Percentiles rank a stretch among this genome's conserved stretches.
These are phyloP conservation scores for Tuta absoluta DNA, from an alignment of 2,888 invertebrate genomes.

Conservation along the genomic window DNA sequence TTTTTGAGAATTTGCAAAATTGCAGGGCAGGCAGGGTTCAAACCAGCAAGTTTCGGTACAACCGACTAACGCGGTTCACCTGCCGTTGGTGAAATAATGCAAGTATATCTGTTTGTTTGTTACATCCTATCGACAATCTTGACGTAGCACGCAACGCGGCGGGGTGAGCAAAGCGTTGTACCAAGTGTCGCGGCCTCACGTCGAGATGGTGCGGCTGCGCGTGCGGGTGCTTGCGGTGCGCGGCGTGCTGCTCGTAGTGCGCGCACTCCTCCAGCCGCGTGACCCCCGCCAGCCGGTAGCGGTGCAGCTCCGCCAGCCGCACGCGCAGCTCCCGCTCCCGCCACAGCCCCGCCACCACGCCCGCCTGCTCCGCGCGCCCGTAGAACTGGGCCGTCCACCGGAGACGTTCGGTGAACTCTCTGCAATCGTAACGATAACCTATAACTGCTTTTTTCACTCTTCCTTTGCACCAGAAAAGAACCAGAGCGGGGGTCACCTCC, in stretches of 20 bases:
- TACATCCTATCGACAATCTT: too few relatives aligned
- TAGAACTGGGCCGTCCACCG: slow-evolving; percentile 94
- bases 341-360: slow-evolving; percentile 88
- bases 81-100: too few relatives aligned
- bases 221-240: slow-evolving; percentile 81
- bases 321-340: slow-evolving; percentile 92
- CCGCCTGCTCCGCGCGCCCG: slow-evolving; percentile 91
- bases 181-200: slow-evolving; percentile 77
- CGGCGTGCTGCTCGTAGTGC: slow-evolving; percentile 91
- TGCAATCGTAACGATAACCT: slow-evolving; percentile 45
- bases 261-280: slow-evolving; percentile 91
- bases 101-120: too few relatives aligned
- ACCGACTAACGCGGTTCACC: too few relatives aligned
- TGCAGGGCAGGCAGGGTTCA: too few relatives aligned
- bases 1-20: too few relatives aligned
- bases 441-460: not conserved
- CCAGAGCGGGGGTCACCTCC: too few relatives aligned
- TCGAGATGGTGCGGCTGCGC: slow-evolving; percentile 77
- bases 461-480: too few relatives aligned
- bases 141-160: slow-evolving; percentile 36
- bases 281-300: slow-evolving; percentile 92
- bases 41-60: too few relatives aligned
- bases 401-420: slow-evolving; percentile 91
- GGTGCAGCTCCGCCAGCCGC: slow-evolving; percentile 90
- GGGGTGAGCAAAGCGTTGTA: slow-evolving; percentile 42